These are phyloP conservation scores for Cossypha caffra DNA, from an alignment of 2,797 vertebrate genomes.

Conservation along the genomic window DNA sequence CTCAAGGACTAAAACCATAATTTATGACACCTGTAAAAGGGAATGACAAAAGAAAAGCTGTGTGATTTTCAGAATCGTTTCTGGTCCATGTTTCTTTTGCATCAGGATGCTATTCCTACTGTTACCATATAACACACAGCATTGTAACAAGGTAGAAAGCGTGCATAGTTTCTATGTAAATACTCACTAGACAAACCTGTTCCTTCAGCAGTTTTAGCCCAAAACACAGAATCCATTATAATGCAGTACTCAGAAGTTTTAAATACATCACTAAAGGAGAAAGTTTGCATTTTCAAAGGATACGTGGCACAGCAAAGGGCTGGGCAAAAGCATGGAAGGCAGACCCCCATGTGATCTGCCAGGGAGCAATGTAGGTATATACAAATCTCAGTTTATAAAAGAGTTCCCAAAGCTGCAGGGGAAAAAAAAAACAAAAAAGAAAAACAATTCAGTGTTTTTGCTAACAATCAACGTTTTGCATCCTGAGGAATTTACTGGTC, in stretches of 20 bases:
- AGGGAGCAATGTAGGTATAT: slow-evolving; percentile 97
- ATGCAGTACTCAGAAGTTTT: neutral
- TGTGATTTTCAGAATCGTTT: neutral
- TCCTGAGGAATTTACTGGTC: neutral
- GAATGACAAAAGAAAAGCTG: neutral
- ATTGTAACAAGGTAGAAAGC: neutral
- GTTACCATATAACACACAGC: neutral
- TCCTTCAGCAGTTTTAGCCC: neutral
- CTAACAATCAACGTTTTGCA: neutral
- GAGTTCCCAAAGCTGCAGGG: slow-evolving; percentile 91
- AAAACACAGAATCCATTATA: neutral
- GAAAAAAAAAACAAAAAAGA: neutral
- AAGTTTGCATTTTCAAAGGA: slow-evolving; percentile 78
- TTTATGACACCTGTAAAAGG: neutral
- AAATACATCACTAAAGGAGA: neutral
- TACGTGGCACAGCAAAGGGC: slow-evolving; percentile 98
- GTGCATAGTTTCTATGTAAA: neutral
- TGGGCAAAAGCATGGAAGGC: slow-evolving; percentile 98
- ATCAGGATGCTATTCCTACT: neutral
- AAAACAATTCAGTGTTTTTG: neutral
- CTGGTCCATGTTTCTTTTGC: neutral
- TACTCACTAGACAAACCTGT: neutral
- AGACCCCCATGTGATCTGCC: slow-evolving; percentile 99
- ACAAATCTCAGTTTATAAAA: slow-evolving; percentile 97
- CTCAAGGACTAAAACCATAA: neutral